Evolutionary conservation across 2,888 invertebrate genomes (phyloP).

Genomic region (Stegana nigrithorax): DNA sequence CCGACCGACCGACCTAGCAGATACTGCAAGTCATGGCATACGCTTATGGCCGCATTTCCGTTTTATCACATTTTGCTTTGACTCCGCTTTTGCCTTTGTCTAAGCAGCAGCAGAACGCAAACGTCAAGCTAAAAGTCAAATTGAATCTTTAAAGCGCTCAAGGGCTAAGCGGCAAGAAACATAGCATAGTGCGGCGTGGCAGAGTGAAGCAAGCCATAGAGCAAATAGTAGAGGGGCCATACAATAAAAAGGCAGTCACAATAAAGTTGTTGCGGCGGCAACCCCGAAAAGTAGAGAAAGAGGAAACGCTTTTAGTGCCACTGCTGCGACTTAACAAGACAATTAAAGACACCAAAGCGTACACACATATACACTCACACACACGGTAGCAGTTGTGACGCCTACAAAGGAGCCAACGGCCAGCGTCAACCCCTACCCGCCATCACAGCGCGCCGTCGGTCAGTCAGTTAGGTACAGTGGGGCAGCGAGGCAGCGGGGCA

Average conservation of each 20-base stretch:
- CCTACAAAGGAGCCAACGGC: neutral
- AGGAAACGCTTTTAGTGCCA: too few relatives aligned
- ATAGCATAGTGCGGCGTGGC: too few relatives aligned
- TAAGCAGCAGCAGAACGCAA: neutral
- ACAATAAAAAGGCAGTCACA: neutral
- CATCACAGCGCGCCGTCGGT: neutral
- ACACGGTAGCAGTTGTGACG: neutral
- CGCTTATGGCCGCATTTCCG: neutral
- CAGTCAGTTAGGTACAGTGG: neutral
- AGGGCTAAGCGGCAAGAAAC: neutral
- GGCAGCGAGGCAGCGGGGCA: too few relatives aligned
- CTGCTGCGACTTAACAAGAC: constrained; percentile 16
- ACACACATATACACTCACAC: too few relatives aligned
- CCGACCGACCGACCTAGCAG: too few relatives aligned
- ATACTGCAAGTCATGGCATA: neutral
- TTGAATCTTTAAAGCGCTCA: constrained; percentile 25
- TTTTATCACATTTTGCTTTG: neutral
- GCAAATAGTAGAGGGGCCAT: neutral
- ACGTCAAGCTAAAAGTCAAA: constrained; percentile 20
- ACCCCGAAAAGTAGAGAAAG: neutral
- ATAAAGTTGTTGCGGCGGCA: neutral
- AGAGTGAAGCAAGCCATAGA: neutral
- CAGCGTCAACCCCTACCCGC: neutral
- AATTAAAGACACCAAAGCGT: constrained; percentile 23
- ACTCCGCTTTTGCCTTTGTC: neutral